phyloP scores from a whole-genome alignment of 2,797 vertebrate genomes.

The Avahi laniger region DNA sequence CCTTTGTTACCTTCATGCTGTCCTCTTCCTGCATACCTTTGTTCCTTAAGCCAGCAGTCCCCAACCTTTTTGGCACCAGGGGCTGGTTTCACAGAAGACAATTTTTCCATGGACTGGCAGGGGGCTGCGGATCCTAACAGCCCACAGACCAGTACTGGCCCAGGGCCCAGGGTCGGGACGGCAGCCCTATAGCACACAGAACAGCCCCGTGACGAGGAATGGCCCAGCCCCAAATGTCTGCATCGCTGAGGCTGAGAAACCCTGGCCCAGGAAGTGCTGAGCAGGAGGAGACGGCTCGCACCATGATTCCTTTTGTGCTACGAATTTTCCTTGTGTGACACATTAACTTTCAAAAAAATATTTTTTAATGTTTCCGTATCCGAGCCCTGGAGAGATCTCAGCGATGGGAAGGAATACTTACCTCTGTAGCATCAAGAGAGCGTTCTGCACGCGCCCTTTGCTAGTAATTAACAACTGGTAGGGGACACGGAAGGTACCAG shows the following conservation, averaged over 20 bases:
- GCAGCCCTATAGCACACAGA: no score
- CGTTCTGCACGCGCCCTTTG: neutral
- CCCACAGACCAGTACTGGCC: no score
- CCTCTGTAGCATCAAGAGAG: neutral
- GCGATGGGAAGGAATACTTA: neutral
- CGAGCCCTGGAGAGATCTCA: neutral
- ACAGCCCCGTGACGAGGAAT: neutral
- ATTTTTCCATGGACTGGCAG: no score
- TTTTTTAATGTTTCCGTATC: neutral
- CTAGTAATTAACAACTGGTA: neutral
- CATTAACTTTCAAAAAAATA: neutral
- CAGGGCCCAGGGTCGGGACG: no score
- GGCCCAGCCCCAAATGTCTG: neutral
- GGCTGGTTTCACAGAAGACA: no score
- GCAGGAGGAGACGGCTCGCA: neutral
- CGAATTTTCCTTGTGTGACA: neutral
- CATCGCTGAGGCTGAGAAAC: neutral
- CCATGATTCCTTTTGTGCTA: neutral
- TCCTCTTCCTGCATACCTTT: neutral
- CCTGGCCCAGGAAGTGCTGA: no score
- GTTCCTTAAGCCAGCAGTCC: neutral
- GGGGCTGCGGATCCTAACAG: no score
- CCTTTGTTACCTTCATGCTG: fast-evolving
- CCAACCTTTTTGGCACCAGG: no score
- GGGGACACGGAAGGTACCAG: no score